Evolutionary conservation across 1,140 invertebrate species (phyloP).

Genomic region (Ericerus pela): DNA sequence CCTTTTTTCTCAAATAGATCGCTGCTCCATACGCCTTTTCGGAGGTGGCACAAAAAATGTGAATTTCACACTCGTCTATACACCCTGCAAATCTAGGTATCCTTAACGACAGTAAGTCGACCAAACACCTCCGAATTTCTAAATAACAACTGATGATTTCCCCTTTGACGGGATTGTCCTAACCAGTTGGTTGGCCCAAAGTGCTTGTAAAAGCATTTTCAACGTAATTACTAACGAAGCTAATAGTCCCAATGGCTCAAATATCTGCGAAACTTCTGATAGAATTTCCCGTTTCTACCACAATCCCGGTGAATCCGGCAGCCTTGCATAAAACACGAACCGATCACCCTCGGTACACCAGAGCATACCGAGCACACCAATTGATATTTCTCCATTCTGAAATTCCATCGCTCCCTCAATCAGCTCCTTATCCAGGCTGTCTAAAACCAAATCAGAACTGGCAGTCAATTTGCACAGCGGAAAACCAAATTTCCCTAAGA

Average conservation of each 20-base stretch:
- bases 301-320: not conserved
- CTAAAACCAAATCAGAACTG: no score
- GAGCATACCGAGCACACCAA: not conserved
- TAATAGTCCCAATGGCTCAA: conserved; percentile 31
- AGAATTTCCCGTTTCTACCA: conserved; percentile 26
- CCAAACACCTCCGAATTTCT: conserved; percentile 13
- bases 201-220: conserved; percentile 31
- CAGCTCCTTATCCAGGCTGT: no score
- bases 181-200: conserved; percentile 27
- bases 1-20: not conserved
- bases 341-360: not conserved
- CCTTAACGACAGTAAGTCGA: conserved; percentile 16
- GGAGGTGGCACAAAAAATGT: not conserved
- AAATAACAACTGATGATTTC: conserved; percentile 22
- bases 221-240: conserved; percentile 25
- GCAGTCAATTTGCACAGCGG: not conserved
- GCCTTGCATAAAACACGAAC: not conserved
- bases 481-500: not conserved
- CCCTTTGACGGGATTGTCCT: conserved; percentile 27
- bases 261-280: conserved; percentile 28
- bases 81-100: not conserved
- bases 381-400: not conserved
- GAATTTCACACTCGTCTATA: conserved; percentile 13
- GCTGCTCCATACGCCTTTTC: not conserved
- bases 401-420: no score